Evolutionary conservation across 2,888 invertebrate genomes (phyloP), one percentile per base, ranked within the genome.

Genomic region (Trissolcus japonicus): DNA sequence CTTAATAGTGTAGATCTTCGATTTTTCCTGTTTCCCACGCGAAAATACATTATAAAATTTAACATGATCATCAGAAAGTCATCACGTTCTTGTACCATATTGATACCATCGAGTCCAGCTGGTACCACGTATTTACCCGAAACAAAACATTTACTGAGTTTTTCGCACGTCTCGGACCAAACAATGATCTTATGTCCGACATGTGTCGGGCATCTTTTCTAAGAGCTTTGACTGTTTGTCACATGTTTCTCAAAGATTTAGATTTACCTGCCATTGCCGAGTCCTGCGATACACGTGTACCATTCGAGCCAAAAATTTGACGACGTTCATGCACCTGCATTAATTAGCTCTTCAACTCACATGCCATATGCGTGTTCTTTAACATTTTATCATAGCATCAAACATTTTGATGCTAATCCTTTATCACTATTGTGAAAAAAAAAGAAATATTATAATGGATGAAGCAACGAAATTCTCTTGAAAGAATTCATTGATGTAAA

Each of bases 301-400:
- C 76, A 75, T 25, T 25, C 4, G 25, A 25, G 25, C 25, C 25
- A 25, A 76, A 80, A 74, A 71, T 79, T 62, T 66, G 67, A 67
- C 66, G 78, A 65, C 55, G 63, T 66, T 62, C 83, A 76, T 83
- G 83, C 83, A 83, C 84, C 81, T 83, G 84, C 83, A 83, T 83
- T 83, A 83, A 84, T 83, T 80, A 84, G 80, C 72, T 66, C 59
- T 60, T 41, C n/a, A 57, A 57, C n/a, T 6, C 1, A 21, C 19
- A 50, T 21, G 35, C 57, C 19, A 19, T 1, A 63, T 65, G 62
- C 63, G 75, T 62, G 61, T 48, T 43, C 14, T 19, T 19, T 3
- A n/a, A 43, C 48, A 6, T 6, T 48, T 14, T 48, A 9, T 16
- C 16, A 16, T 48, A 1, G 48, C 1, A 19, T 19, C 1, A 19